These are phyloP conservation scores for Synergus itoensis DNA, from an alignment of 2,888 invertebrate species.

Conservation along the genomic window DNA sequence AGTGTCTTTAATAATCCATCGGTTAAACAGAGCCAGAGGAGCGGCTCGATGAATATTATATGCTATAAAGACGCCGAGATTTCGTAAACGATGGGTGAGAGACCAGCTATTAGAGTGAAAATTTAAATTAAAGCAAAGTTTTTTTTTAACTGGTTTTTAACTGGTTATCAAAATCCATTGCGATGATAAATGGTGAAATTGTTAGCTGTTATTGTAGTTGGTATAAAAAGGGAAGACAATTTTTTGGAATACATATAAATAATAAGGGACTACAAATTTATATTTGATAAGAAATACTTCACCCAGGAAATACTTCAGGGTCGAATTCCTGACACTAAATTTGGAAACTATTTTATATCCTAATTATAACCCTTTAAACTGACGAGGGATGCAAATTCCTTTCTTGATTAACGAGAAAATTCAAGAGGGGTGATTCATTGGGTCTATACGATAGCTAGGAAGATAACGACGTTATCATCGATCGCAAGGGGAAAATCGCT, in stretches of 20 bases:
- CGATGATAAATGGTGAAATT: not conserved
- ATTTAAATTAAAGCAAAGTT: not conserved
- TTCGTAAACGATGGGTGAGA: not conserved
- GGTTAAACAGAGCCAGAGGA: conserved; percentile 8
- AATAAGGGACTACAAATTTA: no score
- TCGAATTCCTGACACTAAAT: not conserved
- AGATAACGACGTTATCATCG: conserved; percentile 30
- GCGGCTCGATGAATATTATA: conserved; percentile 23
- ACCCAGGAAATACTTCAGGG: no score
- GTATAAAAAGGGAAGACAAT: no score
- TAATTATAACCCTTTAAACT: not conserved
- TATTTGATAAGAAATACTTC: no score
- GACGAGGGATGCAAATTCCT: not conserved
- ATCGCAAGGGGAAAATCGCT: conserved; percentile 1
- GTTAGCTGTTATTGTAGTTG: not conserved
- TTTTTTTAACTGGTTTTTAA: not conserved
- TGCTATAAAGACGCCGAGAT: conserved; percentile 1
- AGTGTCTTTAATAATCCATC: conserved; percentile 27
- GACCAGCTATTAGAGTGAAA: not conserved
- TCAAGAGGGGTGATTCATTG: conserved; percentile 3
- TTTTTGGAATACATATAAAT: no score
- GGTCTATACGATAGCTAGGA: conserved; percentile 21
- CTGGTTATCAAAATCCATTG: not conserved
- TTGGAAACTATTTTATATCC: not conserved
- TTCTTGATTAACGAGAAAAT: not conserved